Evolutionary conservation across 2,113 vertebrate species (phyloP), one percentile per base, ranked within the genome.

Genomic region (Pachyramphus minor): DNA sequence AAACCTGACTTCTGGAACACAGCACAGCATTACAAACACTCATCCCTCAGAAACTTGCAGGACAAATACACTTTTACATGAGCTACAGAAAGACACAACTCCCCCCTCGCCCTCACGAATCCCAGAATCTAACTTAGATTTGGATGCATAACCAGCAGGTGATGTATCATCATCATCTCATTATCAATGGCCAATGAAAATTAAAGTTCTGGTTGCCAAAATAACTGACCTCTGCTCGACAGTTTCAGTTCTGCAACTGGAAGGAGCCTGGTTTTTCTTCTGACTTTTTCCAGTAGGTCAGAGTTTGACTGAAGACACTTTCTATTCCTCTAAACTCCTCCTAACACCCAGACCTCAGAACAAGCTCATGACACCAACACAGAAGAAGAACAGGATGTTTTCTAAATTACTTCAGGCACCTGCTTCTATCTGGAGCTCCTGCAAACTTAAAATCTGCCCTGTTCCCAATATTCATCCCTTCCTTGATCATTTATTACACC

Each of bases 161-260:
- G 24, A 81, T 9, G 13, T 4, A 17, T 16, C 39, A 16, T 25
- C 27, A 45, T 39, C 53, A 50, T 10, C 59, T 44, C 64, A 5
- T 18, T 25, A 67, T 17, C 77, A n/a, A 14, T 11, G 33, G 42
- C 45, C 35, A 37, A 12, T 4, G 17, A 35, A 67, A 56, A 67
- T 37, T 30, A 2, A 83, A 71, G 71, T 56, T 35, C 4, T 21
- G 21, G 52, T 47, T 75, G 60, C 30, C 62, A 42, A 37, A 59
- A 35, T 20, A 84, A 71, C 45, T 28, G 64, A 93, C 79, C 94
- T 90, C 85, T 67, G 59, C 72, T 66, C 90, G n/a, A 49, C 1
- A 59, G 80, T 93, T 95, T 95, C 95, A 82, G 68, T 95, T 95
- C 94, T 92, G 66, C 58, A 78, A 78, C 27, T 21, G 72, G 24